Percentiles rank a stretch among this genome's conserved stretches.
Conservation (phyloP, 2,888 invertebrate genomes). For the Anthrax anthrax region DNA sequence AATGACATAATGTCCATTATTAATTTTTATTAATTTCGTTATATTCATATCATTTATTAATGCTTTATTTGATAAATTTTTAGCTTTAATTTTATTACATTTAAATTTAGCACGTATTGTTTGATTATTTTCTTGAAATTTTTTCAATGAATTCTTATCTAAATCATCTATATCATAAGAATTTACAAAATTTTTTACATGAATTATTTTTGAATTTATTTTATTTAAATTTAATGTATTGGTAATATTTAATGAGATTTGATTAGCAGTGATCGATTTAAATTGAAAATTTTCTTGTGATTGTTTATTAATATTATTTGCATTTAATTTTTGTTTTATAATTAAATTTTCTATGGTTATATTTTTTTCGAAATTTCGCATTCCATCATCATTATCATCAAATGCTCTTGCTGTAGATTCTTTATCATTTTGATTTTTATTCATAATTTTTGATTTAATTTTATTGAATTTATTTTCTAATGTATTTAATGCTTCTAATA, state of each 20-base stretch:
- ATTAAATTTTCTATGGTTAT: conserved; percentile 12
- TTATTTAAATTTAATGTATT: too few species aligned
- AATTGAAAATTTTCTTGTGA: conserved; percentile 17
- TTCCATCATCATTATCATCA: not conserved
- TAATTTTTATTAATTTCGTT: conserved; percentile 28
- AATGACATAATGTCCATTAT: conserved; percentile 31
- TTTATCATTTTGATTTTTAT: not conserved
- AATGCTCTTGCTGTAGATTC: not conserved
- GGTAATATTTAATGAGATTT: conserved; percentile 13
- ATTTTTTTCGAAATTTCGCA: not conserved
- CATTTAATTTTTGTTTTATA: conserved; percentile 18
- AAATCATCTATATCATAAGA: too few species aligned
- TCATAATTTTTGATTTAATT: conserved; percentile 11
- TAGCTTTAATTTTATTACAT: conserved; percentile 22
- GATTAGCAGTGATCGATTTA: conserved; percentile 19
- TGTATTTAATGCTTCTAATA: conserved; percentile 22
- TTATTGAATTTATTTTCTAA: conserved; percentile 16
- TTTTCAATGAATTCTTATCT: conserved; percentile 34
- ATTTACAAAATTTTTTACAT: too few species aligned
- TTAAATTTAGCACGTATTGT: conserved; percentile 24
- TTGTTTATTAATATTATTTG: conserved; percentile 20
- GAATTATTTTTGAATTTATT: too few species aligned
- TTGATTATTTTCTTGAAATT: conserved; percentile 36
- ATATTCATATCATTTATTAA: conserved; percentile 18
- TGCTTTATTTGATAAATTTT: conserved; percentile 20